Evolutionary conservation across 2,797 vertebrate genomes (phyloP), one percentile per base, ranked within the genome.

Genomic region (Gallinago solitaria): DNA sequence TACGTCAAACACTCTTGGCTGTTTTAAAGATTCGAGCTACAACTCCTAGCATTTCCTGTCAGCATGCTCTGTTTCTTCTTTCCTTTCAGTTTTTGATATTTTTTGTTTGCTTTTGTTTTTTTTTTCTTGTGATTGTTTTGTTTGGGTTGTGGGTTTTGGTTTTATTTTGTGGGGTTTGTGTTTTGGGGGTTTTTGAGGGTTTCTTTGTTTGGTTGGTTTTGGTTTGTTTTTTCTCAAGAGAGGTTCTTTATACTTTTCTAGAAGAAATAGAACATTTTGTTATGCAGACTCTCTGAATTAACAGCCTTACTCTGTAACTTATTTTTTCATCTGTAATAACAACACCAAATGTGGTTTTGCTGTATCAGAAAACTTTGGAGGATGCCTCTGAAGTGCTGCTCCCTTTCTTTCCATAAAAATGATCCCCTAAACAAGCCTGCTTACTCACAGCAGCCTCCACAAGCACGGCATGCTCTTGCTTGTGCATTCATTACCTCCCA

Each of bases 351-450:
- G 37, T 75, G 65, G 4, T 2, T 94, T 93, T 80, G 27, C 30
- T 30, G 13, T 16, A 60, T 28, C 14, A 20, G 68, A 56, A 83
- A 43, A 64, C 6, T 25, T 64, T 94, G 45, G 32, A 93, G 23
- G 48, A 71, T 27, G 17, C 5, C 21, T 74, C 56, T 77, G 71
- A 67, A 57, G 11, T 20, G 14, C 28, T 53, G 14, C 4, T 92
- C 3, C 1, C 16, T 33, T 53, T 47, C 28, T 82, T 65, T 19
- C 30, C 16, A 14, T 14, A 60, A 83, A 91, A 91, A 67, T 0
- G 0, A 79, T 6, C 4, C 25, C 33, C 18, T 8, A 32, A 5
- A 57, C 7, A 74, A 67, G 9, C 5, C n/a, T 28, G 48, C 1
- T 2, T 17, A 7, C 28, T 64, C 8, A 21, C 15, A 86, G n/a